Conservation (phyloP, 1,140 invertebrate species). For the Condylostylus longicornis region DNA sequence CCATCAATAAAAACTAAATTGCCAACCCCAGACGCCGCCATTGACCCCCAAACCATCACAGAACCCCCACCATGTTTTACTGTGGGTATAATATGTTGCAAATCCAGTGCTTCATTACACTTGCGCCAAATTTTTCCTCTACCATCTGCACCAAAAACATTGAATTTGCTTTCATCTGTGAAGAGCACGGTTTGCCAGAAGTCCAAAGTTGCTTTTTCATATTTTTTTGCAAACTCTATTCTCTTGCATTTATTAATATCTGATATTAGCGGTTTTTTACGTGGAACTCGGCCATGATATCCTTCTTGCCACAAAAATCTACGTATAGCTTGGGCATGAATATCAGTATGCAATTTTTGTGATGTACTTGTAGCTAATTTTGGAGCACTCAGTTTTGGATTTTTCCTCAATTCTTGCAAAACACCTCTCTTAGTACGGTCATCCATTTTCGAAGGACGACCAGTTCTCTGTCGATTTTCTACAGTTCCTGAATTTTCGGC, state of each 20-base stretch:
- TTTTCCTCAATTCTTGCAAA: too few species aligned
- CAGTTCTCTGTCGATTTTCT: too few species aligned
- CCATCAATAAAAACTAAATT: constrained; percentile 14
- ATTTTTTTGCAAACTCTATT: constrained; percentile 10
- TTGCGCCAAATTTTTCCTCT: constrained; percentile 9
- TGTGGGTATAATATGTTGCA: constrained; percentile 15
- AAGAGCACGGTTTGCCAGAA: constrained; percentile 12
- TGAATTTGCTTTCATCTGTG: constrained; percentile 18
- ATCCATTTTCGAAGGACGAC: too few species aligned
- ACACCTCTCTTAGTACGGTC: too few species aligned
- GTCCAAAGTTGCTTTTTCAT: constrained; percentile 4
- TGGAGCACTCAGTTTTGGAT: constrained; percentile 5
- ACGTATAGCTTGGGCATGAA: constrained; percentile 7
- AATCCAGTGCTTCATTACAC: constrained; percentile 6
- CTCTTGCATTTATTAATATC: constrained; percentile 6
- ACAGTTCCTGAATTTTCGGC: too few species aligned
- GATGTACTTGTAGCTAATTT: constrained; percentile 3
- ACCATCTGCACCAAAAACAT: constrained; percentile 11
- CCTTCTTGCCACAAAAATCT: constrained; percentile 8
- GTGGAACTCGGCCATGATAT: constrained; percentile 3
- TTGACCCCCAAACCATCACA: constrained; percentile 26
- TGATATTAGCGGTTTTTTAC: constrained; percentile 9
- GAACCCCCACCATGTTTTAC: constrained; percentile 26
- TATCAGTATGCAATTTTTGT: neutral
- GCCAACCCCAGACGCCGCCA: constrained; percentile 15